These are phyloP conservation scores for Empidonax traillii DNA, from an alignment of 2,113 vertebrate species.

Conservation along the genomic window DNA sequence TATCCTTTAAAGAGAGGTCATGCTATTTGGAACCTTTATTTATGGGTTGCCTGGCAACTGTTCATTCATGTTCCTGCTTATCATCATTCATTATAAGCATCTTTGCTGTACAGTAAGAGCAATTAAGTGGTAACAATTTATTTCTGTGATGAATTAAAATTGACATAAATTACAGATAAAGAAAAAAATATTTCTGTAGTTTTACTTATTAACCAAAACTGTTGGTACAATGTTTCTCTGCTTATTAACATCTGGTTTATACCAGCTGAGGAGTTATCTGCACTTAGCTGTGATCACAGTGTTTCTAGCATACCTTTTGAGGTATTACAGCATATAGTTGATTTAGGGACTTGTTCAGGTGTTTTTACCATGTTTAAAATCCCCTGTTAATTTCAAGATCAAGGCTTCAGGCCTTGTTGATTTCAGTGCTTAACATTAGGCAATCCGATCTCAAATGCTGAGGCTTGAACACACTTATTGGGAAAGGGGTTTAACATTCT, in stretches of 20 bases:
- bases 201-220: background rate
- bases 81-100: constrained; percentile 45
- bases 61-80: constrained; percentile 50
- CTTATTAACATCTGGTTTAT: background rate
- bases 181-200: background rate
- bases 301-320: background rate
- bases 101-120: constrained; percentile 25
- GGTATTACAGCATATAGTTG: background rate
- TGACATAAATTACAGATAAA: background rate
- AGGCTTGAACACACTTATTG: background rate
- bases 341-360: background rate
- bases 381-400: background rate
- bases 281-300: background rate
- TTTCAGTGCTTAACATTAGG: background rate
- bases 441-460: background rate
- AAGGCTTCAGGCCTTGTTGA: background rate
- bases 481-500: background rate
- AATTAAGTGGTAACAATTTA: constrained; percentile 36
- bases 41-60: constrained; percentile 54
- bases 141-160: constrained; percentile 31
- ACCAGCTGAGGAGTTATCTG: background rate
- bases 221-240: background rate
- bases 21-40: constrained; percentile 54
- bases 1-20: constrained; percentile 46
- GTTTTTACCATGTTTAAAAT: background rate